phyloP scores from a whole-genome alignment of 2,888 invertebrate genomes.

The Danaus chrysippus region DNA sequence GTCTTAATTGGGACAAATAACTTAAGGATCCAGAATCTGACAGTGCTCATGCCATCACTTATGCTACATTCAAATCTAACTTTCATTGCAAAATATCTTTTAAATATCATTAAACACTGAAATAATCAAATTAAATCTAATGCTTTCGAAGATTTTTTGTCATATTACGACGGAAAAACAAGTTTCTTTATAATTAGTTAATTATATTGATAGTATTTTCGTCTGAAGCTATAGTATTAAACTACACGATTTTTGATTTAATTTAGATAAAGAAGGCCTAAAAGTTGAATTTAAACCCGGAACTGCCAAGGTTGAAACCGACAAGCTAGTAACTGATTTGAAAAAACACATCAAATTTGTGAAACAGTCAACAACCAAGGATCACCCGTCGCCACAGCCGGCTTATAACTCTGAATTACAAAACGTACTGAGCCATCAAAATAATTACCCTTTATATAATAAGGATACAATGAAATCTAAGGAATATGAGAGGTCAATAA shows the following conservation, averaged over 20 bases:
- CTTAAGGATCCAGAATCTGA: no score
- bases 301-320: constrained; percentile 28
- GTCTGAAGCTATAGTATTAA: no score
- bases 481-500: no score
- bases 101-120: constrained; percentile 9
- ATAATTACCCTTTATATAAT: no score
- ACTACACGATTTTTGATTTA: no score
- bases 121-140: neutral
- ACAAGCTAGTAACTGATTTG: constrained; percentile 31
- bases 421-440: neutral
- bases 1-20: no score
- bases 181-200: no score
- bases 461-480: no score
- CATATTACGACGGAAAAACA: no score
- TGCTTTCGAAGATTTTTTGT: neutral
- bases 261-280: constrained; percentile 37
- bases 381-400: neutral
- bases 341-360: constrained; percentile 40
- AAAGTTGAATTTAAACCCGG: constrained; percentile 39
- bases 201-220: no score
- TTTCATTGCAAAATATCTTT: neutral
- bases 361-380: constrained; percentile 12
- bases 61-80: no score
- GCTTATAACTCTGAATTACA: constrained; percentile 11
- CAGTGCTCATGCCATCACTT: no score